Evolutionary conservation across 1,140 invertebrate genomes (phyloP), one percentile per base, ranked within the genome.

Genomic region (Teleopsis dalmanni): DNA sequence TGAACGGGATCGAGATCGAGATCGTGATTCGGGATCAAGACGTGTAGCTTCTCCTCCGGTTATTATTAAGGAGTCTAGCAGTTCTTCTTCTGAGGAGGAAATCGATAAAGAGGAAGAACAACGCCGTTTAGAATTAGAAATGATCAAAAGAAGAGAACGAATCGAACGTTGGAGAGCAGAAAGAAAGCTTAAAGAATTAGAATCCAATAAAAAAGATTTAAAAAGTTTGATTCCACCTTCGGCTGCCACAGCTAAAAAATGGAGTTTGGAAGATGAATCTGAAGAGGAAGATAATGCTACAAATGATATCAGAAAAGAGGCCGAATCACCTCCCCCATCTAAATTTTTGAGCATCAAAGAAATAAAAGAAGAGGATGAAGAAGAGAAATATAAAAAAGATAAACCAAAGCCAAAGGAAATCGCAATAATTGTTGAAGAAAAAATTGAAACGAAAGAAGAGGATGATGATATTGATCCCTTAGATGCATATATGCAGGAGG

Each of bases 401-500:
- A 73, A 73, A 34, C 18, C 72, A 76, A 50, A 63, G 76, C 46
- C 80, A 79, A 57, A 77, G 63, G 53, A 72, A 70, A 47, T 45
- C 7, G 21, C 25, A 56, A 72, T 76, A 45, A 71, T 71, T 26
- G 61, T 62, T 58, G 72, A 72, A 60, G 74, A 90, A 54, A 91
- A 95, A 72, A 81, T 92, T 47, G 92, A 97, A 37, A 37, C 18
- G 18, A 18, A 37, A 33, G 50, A 71, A 75, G 63, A 65, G 59
- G 75, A 74, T 53, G 77, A 92, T 52, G 92, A 96, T 71, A 82
- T 95, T 38, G 95, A 98, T 78, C 91, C 95, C 11, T 73, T 98
- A 6, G 94, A 98, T 81, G 94, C 93, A 7, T 98, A 88, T 64
- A 98, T 98, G 95, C 81, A 86, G 68, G 90, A 80, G 71, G 78